A percentile compares a stretch with the other conserved stretches of the same genome.
Conservation (phyloP, 1,140 invertebrate species). For the Bombus waltoni region DNA sequence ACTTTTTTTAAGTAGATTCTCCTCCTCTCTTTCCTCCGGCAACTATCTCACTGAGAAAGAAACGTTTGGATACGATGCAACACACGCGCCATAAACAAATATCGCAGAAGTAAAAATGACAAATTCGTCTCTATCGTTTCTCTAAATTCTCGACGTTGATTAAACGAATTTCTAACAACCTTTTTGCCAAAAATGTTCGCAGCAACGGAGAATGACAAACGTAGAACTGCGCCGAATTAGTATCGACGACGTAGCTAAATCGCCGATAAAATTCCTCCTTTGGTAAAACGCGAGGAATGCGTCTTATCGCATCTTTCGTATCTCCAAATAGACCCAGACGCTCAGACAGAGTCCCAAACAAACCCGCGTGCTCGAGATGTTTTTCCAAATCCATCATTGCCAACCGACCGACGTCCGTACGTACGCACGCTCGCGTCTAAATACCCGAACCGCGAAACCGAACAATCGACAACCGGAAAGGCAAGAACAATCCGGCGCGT, state of each 20-base stretch:
- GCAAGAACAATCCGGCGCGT: background rate
- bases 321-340: background rate
- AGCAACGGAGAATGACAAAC: too few relatives aligned
- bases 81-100: too few relatives aligned
- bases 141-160: background rate
- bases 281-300: background rate
- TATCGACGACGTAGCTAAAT: background rate
- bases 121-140: background rate
- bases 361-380: background rate
- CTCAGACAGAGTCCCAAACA: background rate
- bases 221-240: background rate
- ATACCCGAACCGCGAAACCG: constrained; percentile 6
- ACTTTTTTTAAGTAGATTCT: background rate
- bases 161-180: too few relatives aligned
- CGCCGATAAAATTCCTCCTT: background rate
- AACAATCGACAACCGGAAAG: constrained; percentile 16
- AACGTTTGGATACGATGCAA: too few relatives aligned
- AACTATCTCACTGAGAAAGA: background rate
- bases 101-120: background rate
- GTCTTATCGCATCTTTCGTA: background rate
- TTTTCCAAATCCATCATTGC: background rate
- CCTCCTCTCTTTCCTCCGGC: background rate
- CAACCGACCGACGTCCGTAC: background rate
- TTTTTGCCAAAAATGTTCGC: too few relatives aligned
- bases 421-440: background rate